These are phyloP conservation scores for Troides oblongomaculatus DNA, from an alignment of 2,888 invertebrate species.

Conservation along the genomic window DNA sequence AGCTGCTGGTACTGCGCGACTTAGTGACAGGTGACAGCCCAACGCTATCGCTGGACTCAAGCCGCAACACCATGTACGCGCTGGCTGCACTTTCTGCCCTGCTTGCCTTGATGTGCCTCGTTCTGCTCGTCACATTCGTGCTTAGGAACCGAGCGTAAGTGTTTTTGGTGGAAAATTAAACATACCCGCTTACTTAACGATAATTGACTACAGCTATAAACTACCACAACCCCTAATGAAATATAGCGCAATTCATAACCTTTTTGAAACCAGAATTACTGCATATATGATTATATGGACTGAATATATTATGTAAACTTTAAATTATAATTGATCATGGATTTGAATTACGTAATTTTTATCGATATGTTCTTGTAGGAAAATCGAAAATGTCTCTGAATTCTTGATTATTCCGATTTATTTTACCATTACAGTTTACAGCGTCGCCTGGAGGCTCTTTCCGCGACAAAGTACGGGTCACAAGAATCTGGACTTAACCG, in stretches of 20 bases:
- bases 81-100: constrained; percentile 77
- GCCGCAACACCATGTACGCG: constrained; percentile 70
- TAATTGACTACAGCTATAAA: no score
- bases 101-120: constrained; percentile 66
- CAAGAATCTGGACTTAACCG: constrained; percentile 81
- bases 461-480: constrained; percentile 83
- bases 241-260: no score
- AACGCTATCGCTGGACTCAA: constrained; percentile 45
- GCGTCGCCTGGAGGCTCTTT: constrained; percentile 81
- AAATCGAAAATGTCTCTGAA: no score
- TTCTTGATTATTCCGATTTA: not conserved
- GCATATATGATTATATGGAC: no score
- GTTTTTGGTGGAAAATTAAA: no score
- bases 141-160: constrained; percentile 80
- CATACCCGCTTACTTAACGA: no score
- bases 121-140: constrained; percentile 76
- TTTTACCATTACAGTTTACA: constrained; percentile 66
- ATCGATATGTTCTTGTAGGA: no score
- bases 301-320: no score
- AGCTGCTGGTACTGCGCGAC: constrained; percentile 66
- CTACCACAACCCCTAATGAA: no score
- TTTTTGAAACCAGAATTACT: no score
- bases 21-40: constrained; percentile 62
- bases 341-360: no score
- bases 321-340: no score